Conservation (phyloP, 2,113 vertebrate genomes). For the Antennarius striatus region DNA sequence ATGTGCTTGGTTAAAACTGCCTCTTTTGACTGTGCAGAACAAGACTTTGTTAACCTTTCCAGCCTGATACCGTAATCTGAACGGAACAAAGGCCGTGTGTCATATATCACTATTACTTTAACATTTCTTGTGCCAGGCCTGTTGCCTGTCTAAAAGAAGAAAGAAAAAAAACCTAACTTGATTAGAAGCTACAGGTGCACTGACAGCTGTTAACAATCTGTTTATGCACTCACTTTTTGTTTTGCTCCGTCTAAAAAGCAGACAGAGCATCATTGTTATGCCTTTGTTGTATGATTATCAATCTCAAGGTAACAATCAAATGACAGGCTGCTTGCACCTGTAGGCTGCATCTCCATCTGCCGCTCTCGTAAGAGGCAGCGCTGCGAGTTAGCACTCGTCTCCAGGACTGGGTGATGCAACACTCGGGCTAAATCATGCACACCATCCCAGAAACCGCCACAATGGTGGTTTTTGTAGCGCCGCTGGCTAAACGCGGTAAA, state of each 20-base stretch:
- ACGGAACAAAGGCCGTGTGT: not conserved
- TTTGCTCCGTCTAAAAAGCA: constrained; percentile 45
- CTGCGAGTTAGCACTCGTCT: constrained; percentile 48
- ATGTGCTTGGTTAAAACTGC: too few relatives aligned
- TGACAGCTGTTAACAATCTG: constrained; percentile 78
- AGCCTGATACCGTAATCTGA: too few relatives aligned
- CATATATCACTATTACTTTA: constrained; percentile 38
- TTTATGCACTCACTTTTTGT: constrained; percentile 38
- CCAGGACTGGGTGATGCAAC: constrained; percentile 65
- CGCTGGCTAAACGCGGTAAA: constrained; percentile 67
- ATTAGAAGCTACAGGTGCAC: constrained; percentile 74
- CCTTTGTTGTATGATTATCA: constrained; percentile 69
- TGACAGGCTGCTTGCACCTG: constrained; percentile 63
- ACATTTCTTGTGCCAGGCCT: constrained; percentile 21
- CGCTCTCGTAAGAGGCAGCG: constrained; percentile 48
- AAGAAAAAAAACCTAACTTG: constrained; percentile 39
- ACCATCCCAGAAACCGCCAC: constrained; percentile 57
- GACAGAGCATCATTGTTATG: constrained; percentile 48
- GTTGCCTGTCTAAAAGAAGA: constrained; percentile 13
- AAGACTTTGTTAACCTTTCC: too few relatives aligned
- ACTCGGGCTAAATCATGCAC: constrained; percentile 55
- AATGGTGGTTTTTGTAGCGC: constrained; percentile 67
- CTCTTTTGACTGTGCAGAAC: too few relatives aligned
- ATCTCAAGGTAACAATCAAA: constrained; percentile 76
- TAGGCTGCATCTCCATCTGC: constrained; percentile 65